Conservation (phyloP, 64 coral and sea anemone genomes). For the Pocillopora verrucosa region DNA sequence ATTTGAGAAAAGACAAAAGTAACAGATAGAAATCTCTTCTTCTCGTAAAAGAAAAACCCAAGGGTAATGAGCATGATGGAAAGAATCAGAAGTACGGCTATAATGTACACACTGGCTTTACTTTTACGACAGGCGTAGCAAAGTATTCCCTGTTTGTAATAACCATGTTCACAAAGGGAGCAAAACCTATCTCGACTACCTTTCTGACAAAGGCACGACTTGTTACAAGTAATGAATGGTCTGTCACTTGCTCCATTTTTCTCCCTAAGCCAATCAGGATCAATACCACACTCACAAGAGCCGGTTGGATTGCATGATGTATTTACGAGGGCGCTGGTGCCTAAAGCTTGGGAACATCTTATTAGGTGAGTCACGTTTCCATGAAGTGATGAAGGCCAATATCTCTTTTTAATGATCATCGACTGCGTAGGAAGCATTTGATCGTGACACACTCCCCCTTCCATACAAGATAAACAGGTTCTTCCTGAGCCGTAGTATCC, state of each 20-base stretch:
- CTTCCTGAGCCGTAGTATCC: slow-evolving; percentile 34
- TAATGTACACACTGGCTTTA: slow-evolving; percentile 26
- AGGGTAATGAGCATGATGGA: too few relatives aligned
- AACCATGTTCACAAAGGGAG: slow-evolving; percentile 56
- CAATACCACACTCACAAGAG: slow-evolving; percentile 50
- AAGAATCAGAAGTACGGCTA: slow-evolving; percentile 12
- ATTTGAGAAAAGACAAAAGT: slow-evolving; percentile 37
- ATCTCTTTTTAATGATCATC: slow-evolving; percentile 47
- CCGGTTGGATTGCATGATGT: slow-evolving; percentile 66
- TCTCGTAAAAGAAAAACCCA: slow-evolving; percentile 13
- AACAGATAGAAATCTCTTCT: not conserved
- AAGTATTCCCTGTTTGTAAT: slow-evolving; percentile 63
- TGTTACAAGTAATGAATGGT: slow-evolving; percentile 34
- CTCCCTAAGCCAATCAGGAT: not conserved
- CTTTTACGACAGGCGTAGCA: slow-evolving; percentile 52
- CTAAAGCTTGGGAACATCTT: slow-evolving; percentile 8
- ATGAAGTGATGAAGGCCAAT: slow-evolving; percentile 51
- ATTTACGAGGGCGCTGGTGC: not conserved
- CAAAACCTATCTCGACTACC: slow-evolving; percentile 73
- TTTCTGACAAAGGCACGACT: slow-evolving; percentile 53
- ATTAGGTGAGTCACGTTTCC: slow-evolving; percentile 66
- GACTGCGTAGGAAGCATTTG: slow-evolving; percentile 37
- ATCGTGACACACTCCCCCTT: slow-evolving; percentile 19
- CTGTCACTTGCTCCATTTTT: not conserved
- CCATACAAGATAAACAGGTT: slow-evolving; percentile 44